Evolutionary conservation across 2,888 invertebrate genomes (phyloP), one percentile per base, ranked within the genome.

Genomic region (Drosophila percnosoma): DNA sequence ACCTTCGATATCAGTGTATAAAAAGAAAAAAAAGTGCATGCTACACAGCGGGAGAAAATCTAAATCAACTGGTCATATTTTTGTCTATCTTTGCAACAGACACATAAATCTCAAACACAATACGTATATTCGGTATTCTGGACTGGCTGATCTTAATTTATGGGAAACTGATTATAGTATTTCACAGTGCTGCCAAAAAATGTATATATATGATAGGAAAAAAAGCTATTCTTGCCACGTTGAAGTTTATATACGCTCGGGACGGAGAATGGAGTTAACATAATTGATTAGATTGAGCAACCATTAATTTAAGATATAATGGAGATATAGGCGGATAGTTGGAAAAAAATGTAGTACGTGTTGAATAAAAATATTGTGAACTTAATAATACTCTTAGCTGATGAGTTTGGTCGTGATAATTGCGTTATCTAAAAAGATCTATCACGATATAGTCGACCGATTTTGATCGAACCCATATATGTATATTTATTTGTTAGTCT

Each of bases 71-170:
- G 88, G 66, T 82, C 89, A 89, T 84, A 89, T 89, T 84, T 82
- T 68, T 80, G 80, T 77, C 82, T 74, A 66, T 57, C 58, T 33
- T n/a, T 69, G 68, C 49, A 61, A 72, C 81, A 92, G 92, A 91
- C 92, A 86, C 82, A 91, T 91, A 91, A 91, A 91, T 92, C 91
- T 86, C 69, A n/a, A 49, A 74, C 55, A 87, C 83, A 89, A 80
- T 73, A 60, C 57, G 60, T 66, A 60, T 62, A 40, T 38, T 62
- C 45, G 36, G 58, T 64, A 68, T 75, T 75, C 67, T 53, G 67
- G 67, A 51, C 71, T 75, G 70, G 70, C 75, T 86, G 92, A 86
- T 90, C 90, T 88, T 78, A 92, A 91, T 92, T 91, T 92, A 92
- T 91, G 89, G 74, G 80, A 87, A 91, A 91, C 87, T 87, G 91